Evolutionary conservation across 2,113 vertebrate species (phyloP), one percentile per base, ranked within the genome.

Genomic region (Phalacrocorax brasilianus): DNA sequence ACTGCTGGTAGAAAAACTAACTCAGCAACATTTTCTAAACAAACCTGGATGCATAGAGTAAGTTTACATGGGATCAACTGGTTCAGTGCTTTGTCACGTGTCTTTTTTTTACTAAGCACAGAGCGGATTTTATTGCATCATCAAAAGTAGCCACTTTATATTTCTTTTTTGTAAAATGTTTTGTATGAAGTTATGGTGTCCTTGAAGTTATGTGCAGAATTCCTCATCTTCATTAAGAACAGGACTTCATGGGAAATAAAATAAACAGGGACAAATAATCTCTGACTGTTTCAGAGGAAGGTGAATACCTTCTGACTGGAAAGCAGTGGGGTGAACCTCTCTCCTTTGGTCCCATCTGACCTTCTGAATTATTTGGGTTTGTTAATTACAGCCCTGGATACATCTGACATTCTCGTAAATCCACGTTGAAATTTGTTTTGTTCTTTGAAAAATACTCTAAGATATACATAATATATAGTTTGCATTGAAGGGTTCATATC

Each of bases 21-120:
- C 40, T 61, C 32, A 14, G 40, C 28, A 52, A 32, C 0, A 0
- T 20, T 68, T 88, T 65, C 44, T 42, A 79, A 65, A 55, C 22
- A 42, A 67, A 63, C 2, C 0, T 13, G 35, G 73, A 27, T 7
- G 20, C 2, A 0, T 15, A 24, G 40, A 40, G 16, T 50, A 33
- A 59, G 23, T 65, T 88, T 49, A 33, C 8, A 5, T 4, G 11
- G 30, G 23, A 33, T 65, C 16, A 19, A 32, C 11, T 66, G 59
- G 5, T 61, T 49, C 40, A 20, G 38, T 65, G 66, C 27, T 72
- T 82, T 82, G 71, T 52, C 23, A 14, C 0, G 0, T 61, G 4
- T 26, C 14, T 59, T 33, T 58, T 58, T 74, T 59, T 75, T 44
- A 14, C 8, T 67, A 45, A 62, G 65, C n/a, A n/a, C 2, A 61